phyloP scores from a whole-genome alignment of 2,113 vertebrate species.

The Carassius auratus region DNA sequence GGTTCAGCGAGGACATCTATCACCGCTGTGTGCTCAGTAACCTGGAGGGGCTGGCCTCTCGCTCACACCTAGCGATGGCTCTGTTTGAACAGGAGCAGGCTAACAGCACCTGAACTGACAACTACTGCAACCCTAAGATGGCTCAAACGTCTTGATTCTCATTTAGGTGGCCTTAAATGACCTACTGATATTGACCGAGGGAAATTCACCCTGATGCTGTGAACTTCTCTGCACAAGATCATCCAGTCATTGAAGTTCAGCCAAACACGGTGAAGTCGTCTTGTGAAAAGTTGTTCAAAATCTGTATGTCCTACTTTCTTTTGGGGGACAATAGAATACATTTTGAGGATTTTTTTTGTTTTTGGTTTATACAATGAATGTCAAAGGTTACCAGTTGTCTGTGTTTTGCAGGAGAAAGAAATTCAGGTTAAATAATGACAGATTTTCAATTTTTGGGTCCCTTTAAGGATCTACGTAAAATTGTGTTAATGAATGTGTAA shows the following conservation, averaged over 20 bases:
- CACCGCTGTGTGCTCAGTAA: slow-evolving; percentile 94
- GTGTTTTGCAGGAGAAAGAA: background rate
- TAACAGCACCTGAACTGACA: slow-evolving; percentile 83
- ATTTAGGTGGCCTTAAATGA: slow-evolving; percentile 36
- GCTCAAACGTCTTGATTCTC: background rate
- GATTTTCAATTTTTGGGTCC: background rate
- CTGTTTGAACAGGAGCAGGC: slow-evolving; percentile 96
- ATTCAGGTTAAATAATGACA: background rate
- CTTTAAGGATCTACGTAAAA: background rate
- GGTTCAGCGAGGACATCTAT: slow-evolving; percentile 92
- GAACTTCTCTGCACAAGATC: background rate
- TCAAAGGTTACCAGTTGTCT: background rate
- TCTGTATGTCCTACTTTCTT: background rate
- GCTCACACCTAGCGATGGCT: slow-evolving; percentile 89
- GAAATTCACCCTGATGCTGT: slow-evolving; percentile 19
- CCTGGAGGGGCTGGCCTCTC: slow-evolving; percentile 89
- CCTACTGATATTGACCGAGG: slow-evolving; percentile 13
- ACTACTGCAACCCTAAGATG: background rate
- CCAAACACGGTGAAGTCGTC: slow-evolving; percentile 14
- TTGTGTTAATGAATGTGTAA: background rate
- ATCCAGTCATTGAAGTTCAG: background rate
- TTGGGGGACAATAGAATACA: background rate
- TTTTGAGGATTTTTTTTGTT: background rate
- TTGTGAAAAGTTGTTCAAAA: background rate
- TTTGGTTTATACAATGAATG: background rate